Percentiles rank a stretch among this genome's conserved stretches.
Conservation (phyloP, 2,797 vertebrate species). For the Microhierax caerulescens region DNA sequence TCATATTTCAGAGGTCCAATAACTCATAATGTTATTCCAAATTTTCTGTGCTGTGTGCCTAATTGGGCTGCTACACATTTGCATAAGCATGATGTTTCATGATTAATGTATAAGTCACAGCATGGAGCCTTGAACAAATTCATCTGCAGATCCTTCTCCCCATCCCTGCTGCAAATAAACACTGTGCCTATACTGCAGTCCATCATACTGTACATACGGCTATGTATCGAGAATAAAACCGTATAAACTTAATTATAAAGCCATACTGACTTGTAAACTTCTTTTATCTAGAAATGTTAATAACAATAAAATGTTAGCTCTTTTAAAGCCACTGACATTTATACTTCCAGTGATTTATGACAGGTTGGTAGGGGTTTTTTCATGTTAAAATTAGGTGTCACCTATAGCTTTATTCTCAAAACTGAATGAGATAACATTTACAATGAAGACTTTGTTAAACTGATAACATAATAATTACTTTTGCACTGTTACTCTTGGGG, state of each 20-base stretch:
- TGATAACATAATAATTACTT: slow-evolving; percentile 37
- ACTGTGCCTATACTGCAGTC: background rate
- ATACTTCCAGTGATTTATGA: background rate
- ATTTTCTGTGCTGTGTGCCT: slow-evolving; percentile 69
- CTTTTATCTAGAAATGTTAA: background rate
- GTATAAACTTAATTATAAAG: background rate
- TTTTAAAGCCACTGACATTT: background rate
- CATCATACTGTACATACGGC: slow-evolving; percentile 15
- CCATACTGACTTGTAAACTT: background rate
- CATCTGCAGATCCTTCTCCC: background rate
- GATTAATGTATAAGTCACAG: slow-evolving; percentile 78
- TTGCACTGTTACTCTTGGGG: background rate
- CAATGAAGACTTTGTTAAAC: slow-evolving; percentile 28
- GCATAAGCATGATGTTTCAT: slow-evolving; percentile 76
- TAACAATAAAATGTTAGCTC: background rate
- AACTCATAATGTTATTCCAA: slow-evolving; percentile 74
- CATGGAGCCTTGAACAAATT: slow-evolving; percentile 62
- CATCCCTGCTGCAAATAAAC: slow-evolving; percentile 39
- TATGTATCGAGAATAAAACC: slow-evolving; percentile 5
- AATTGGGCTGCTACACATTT: slow-evolving; percentile 75
- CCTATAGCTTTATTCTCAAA: background rate
- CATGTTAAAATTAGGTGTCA: slow-evolving; percentile 14
- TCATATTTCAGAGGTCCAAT: slow-evolving; percentile 73
- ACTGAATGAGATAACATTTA: background rate
- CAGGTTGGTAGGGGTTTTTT: background rate